Evolutionary conservation across 2,113 vertebrate genomes (phyloP).

Genomic region (Tychaedon coryphoeus): DNA sequence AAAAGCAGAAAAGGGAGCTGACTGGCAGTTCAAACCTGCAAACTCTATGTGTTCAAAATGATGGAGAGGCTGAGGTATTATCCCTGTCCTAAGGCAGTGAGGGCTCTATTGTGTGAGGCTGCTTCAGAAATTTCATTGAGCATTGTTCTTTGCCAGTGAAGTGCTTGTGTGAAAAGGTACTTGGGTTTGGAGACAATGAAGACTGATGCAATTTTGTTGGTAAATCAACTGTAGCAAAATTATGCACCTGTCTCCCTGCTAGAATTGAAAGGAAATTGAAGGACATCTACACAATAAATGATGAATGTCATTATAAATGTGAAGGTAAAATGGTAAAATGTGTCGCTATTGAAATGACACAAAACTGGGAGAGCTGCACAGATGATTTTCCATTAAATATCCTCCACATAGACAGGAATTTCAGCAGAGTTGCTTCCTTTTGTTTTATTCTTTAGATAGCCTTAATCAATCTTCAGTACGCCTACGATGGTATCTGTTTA

Average conservation of each 20-base stretch:
- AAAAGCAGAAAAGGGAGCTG: background rate
- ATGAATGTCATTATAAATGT: background rate
- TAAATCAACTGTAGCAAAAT: conserved; percentile 32
- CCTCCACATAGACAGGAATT: background rate
- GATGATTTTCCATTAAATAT: background rate
- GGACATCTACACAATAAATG: background rate
- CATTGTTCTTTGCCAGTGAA: background rate
- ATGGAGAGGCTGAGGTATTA: background rate
- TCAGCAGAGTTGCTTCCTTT: background rate
- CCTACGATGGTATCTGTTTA: background rate
- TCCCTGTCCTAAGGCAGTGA: background rate
- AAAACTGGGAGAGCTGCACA: background rate
- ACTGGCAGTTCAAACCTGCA: background rate
- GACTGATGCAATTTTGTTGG: conserved; percentile 19
- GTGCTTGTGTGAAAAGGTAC: background rate
- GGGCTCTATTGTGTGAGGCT: background rate
- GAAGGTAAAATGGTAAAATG: conserved; percentile 18
- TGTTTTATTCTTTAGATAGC: background rate
- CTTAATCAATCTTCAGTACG: background rate
- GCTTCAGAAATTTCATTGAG: background rate
- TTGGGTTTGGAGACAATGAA: background rate
- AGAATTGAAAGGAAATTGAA: conserved; percentile 11
- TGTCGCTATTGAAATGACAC: background rate
- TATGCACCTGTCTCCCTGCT: background rate
- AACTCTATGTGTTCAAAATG: background rate